phyloP scores from a whole-genome alignment of 2,113 vertebrate species.

The Plecotus auritus region DNA sequence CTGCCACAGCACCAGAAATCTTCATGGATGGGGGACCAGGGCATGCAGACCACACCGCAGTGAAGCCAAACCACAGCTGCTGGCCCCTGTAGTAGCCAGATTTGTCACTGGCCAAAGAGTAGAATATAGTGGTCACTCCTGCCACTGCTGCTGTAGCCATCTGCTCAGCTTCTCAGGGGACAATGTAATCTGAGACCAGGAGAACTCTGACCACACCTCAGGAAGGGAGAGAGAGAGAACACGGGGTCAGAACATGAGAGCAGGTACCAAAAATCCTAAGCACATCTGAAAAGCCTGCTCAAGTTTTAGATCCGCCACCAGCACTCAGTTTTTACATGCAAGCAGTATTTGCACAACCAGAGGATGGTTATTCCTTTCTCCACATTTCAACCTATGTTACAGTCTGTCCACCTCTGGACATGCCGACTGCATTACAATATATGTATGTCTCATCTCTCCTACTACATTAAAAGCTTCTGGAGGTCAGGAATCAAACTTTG shows the following conservation, averaged over 20 bases:
- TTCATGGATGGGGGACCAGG: constrained; percentile 28
- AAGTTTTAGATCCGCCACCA: background rate
- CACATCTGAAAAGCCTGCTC: background rate
- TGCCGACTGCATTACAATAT: background rate
- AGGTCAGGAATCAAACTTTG: background rate
- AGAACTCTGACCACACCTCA: background rate
- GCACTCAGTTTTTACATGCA: background rate
- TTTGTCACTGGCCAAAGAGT: constrained; percentile 39
- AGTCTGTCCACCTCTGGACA: background rate
- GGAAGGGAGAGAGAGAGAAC: background rate
- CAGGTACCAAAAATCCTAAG: background rate
- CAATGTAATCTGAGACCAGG: background rate
- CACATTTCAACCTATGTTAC: background rate
- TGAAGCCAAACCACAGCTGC: constrained; percentile 70
- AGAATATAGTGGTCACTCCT: constrained; percentile 65
- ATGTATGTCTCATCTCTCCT: background rate
- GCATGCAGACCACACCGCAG: constrained; percentile 63
- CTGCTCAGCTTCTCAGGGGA: background rate
- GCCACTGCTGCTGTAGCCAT: constrained; percentile 6
- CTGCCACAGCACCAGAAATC: constrained; percentile 68
- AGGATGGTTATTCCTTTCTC: background rate
- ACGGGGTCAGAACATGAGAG: background rate
- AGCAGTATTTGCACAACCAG: background rate
- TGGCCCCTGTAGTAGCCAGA: too few species aligned
- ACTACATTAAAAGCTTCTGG: background rate